Conservation (phyloP, 2,113 vertebrate species). For the Dinomys branickii region DNA sequence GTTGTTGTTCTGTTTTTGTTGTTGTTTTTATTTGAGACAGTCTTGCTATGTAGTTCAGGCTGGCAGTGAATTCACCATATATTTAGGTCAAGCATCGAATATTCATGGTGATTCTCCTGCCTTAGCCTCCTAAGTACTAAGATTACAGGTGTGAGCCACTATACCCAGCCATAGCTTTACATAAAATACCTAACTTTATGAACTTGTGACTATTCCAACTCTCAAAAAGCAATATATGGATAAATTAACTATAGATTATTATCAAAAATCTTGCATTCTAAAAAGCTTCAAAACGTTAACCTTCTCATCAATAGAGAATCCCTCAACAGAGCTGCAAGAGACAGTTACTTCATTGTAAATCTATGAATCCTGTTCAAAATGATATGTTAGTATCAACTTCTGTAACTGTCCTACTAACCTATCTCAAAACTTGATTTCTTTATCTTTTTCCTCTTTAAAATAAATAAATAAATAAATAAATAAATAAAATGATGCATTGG, state of each 20-base stretch:
- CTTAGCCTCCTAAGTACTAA: neutral
- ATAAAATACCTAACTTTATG: neutral
- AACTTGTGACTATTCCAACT: neutral
- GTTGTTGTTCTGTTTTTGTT: neutral
- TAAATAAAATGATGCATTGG: neutral
- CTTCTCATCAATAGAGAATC: neutral
- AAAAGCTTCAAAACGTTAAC: slow-evolving; percentile 2
- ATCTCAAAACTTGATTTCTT: no score
- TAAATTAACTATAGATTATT: slow-evolving; percentile 29
- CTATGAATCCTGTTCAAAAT: slow-evolving; percentile 23
- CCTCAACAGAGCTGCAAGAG: neutral
- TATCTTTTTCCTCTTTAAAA: no score
- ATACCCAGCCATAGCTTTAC: neutral
- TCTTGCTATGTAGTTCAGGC: neutral
- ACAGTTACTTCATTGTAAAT: neutral
- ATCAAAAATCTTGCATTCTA: neutral
- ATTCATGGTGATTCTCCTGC: neutral
- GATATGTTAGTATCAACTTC: neutral
- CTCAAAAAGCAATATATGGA: neutral
- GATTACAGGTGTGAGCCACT: neutral
- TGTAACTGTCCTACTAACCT: no score
- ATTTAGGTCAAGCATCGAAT: neutral
- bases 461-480: neutral
- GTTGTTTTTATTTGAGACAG: neutral
- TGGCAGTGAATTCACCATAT: neutral